Evolutionary conservation across 2,888 invertebrate genomes (phyloP), one percentile per base, ranked within the genome.

Genomic region (Caenorhabditis sp.): DNA sequence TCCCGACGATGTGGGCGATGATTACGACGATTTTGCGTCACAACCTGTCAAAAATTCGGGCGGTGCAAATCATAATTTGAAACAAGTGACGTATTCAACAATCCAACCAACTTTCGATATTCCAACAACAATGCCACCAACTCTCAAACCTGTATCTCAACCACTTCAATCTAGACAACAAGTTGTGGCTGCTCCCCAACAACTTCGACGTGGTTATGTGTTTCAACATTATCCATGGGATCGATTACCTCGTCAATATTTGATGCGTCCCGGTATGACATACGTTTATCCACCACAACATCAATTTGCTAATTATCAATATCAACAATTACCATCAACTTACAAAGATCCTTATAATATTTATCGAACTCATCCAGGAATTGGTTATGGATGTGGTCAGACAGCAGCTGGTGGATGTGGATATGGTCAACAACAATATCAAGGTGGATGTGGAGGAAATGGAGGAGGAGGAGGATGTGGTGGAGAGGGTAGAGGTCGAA

Each of bases 191-290:
- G 26, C 69, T 8, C 64, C 57, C 26, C 53, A 43, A 26, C 55
- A 67, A 27, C 66, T 67, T 57, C 65, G 71, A 5, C 36, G 69
- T 5, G 80, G 80, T 5, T 78, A 78, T 62, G 78, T 62, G 64
- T 80, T 75, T 66, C 76, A 78, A 59, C 80, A 80, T 60, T 80
- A 80, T 51, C 80, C 80, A 58, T 80, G 80, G 80, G 69, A 74
- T 58, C 60, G 67, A 4, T 62, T 80, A 0, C 78, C 80, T 1
- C 67, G 76, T 57, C 63, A 69, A 31, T 80, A 80, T 36, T 64
- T 75, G n/a, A 69, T 80, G 19, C 71, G 76, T 12, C 77, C 80
- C 0, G 76, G 69, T 43, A 74, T 72, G 67, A 74, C 72, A n/a
- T 80, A 77, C 58, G 70, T 69, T 37, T 80, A 80, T 27, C 80